Conservation (phyloP, 2,888 invertebrate species). For the Leucophenga montana region DNA sequence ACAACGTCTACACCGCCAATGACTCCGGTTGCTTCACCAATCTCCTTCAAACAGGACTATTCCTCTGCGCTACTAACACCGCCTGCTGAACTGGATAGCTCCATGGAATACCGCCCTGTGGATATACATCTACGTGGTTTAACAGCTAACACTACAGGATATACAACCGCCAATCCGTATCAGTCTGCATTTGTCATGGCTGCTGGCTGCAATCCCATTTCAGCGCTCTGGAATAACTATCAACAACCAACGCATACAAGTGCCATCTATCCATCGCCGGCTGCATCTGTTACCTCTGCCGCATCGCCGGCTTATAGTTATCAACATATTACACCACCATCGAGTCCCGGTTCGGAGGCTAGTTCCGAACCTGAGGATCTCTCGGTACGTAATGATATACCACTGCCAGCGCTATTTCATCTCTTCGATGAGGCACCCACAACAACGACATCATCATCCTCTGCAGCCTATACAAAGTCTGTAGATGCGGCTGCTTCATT, state of each 20-base stretch:
- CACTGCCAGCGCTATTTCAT: conserved; percentile 68
- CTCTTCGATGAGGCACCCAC: conserved; percentile 60
- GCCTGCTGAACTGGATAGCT: conserved; percentile 49
- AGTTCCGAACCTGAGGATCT: conserved; percentile 71
- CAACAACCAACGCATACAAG: conserved; percentile 47
- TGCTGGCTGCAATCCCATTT: conserved; percentile 66
- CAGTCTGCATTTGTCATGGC: conserved; percentile 65
- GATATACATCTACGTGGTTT: conserved; percentile 69
- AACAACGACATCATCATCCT: conserved; percentile 39
- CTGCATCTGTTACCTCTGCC: conserved; percentile 49
- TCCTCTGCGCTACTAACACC: conserved; percentile 61
- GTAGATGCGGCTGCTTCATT: conserved; percentile 32
- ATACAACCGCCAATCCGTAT: conserved; percentile 61
- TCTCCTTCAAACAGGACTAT: conserved; percentile 25
- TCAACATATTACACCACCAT: conserved; percentile 68
- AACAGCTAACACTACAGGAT: conserved; percentile 57
- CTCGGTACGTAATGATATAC: conserved; percentile 69
- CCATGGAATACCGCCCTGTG: conserved; percentile 52
- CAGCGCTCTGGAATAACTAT: conserved; percentile 65
- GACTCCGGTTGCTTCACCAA: conserved; percentile 34
- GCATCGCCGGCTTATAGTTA: conserved; percentile 59
- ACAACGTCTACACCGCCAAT: conserved; percentile 28
- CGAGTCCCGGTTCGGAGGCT: conserved; percentile 66
- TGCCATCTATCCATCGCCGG: conserved; percentile 57
- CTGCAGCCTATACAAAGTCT: conserved; percentile 33